Evolutionary conservation across 2,797 vertebrate species (phyloP).

Genomic region (Naso thynnoides): DNA sequence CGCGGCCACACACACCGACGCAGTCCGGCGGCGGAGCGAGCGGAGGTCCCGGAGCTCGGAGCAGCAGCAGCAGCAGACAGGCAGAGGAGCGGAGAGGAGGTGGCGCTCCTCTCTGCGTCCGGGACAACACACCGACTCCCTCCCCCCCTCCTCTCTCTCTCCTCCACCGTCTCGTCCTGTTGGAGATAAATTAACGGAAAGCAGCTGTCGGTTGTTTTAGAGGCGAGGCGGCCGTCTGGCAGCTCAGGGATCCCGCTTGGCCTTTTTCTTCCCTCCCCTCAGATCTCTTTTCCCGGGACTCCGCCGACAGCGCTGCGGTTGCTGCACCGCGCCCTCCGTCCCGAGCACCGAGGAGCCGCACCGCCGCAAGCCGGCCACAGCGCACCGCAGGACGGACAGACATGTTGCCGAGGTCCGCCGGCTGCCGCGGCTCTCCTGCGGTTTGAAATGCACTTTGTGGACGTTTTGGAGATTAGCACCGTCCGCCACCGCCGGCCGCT

Average conservation of each 20-base stretch:
- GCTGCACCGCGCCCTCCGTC: slow-evolving; percentile 62
- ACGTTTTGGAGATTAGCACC: slow-evolving; percentile 52
- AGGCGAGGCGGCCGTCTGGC: slow-evolving; percentile 73
- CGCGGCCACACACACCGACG: slow-evolving; percentile 36
- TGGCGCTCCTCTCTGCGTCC: slow-evolving; percentile 69
- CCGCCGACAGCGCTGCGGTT: slow-evolving; percentile 15
- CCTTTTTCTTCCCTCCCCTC: slow-evolving; percentile 20
- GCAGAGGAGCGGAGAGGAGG: slow-evolving; percentile 57
- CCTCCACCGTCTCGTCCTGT: slow-evolving; percentile 64
- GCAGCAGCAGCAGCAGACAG: slow-evolving; percentile 43
- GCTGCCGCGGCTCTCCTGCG: slow-evolving; percentile 28
- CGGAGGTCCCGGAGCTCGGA: slow-evolving; percentile 54
- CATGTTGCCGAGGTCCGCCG: slow-evolving; percentile 53
- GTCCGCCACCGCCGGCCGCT: slow-evolving; percentile 38
- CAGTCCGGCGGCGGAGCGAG: slow-evolving; percentile 45
- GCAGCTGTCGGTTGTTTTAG: slow-evolving; percentile 69
- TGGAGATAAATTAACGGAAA: slow-evolving; percentile 75
- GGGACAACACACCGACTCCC: slow-evolving; percentile 70
- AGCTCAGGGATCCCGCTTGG: slow-evolving; percentile 72
- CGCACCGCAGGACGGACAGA: slow-evolving; percentile 59
- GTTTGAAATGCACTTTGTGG: slow-evolving; percentile 66
- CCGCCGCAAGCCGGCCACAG: slow-evolving; percentile 65
- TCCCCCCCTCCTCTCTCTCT: slow-evolving; percentile 43
- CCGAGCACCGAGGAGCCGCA: slow-evolving; percentile 66
- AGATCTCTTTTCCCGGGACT: slow-evolving; percentile 51